Percentiles rank a stretch among this genome's conserved stretches.
Evolutionary conservation across 2,113 vertebrate species (phyloP).

Genomic region (Trochalopteron elliotii): DNA sequence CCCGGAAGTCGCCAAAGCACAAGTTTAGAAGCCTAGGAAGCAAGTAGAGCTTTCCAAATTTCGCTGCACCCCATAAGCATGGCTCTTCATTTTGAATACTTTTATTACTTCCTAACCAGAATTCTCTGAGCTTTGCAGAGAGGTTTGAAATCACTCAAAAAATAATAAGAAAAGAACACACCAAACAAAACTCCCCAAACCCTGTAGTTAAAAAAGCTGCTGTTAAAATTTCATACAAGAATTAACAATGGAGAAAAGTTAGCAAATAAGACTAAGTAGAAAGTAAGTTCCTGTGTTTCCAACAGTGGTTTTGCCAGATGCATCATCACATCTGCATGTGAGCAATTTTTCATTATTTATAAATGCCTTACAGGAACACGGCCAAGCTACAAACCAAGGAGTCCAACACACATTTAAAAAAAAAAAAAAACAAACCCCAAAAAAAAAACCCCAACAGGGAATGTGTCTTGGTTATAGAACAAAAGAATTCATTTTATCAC

Average conservation of each 20-base stretch:
- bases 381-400: constrained; percentile 63
- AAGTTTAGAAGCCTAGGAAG: background rate
- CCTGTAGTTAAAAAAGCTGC: background rate
- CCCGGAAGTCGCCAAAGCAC: background rate
- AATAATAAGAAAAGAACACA: background rate
- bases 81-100: background rate
- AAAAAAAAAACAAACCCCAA: too few species aligned
- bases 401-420: constrained; percentile 10
- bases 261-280: background rate
- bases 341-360: constrained; percentile 62
- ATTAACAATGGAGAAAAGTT: constrained; percentile 11
- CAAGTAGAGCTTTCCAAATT: background rate
- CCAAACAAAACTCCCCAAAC: background rate
- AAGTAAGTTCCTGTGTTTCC: background rate
- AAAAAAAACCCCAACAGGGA: constrained; percentile 8
- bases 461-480: constrained; percentile 79
- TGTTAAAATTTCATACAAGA: background rate
- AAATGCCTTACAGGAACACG: constrained; percentile 17
- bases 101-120: constrained; percentile 11
- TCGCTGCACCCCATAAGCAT: background rate
- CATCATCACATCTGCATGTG: constrained; percentile 41
- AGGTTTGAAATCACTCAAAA: background rate
- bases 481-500: constrained; percentile 85
- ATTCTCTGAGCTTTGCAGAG: constrained; percentile 4
- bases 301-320: constrained; percentile 48